phyloP scores from a whole-genome alignment of 2,113 vertebrate species.

The Ptilorrhoa leucosticta region DNA sequence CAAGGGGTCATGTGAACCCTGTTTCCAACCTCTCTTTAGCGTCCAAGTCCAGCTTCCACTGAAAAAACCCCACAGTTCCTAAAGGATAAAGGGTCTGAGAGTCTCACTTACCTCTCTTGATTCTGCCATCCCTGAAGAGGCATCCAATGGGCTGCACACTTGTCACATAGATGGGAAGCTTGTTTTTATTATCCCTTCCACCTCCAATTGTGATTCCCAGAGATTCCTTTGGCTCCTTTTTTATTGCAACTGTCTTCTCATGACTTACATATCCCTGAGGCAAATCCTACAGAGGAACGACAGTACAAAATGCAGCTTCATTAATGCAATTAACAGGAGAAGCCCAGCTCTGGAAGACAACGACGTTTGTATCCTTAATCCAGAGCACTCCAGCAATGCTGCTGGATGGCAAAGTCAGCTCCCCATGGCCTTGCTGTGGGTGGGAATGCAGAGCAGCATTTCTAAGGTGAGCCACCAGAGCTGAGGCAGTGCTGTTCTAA shows the following conservation, averaged over 20 bases:
- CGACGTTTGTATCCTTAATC: neutral
- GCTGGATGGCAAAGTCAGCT: neutral
- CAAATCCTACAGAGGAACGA: slow-evolving; percentile 71
- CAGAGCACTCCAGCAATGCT: neutral
- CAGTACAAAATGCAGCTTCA: neutral
- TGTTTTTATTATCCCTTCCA: slow-evolving; percentile 85
- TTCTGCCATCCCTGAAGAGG: slow-evolving; percentile 86
- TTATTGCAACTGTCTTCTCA: slow-evolving; percentile 86
- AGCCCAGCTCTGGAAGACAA: neutral
- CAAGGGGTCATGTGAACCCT: neutral
- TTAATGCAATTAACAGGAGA: neutral
- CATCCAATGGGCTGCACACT: slow-evolving; percentile 90
- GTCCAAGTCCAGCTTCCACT: neutral
- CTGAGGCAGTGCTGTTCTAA: neutral
- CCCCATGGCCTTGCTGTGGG: neutral
- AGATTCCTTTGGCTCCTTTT: slow-evolving; percentile 88
- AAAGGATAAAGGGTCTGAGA: neutral
- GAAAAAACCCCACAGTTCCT: neutral
- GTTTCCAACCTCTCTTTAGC: neutral
- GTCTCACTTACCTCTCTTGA: slow-evolving; percentile 80
- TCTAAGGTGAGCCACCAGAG: neutral
- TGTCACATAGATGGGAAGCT: slow-evolving; percentile 88
- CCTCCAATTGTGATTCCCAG: slow-evolving; percentile 92
- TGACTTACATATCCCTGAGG: slow-evolving; percentile 81
- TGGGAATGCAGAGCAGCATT: neutral